Evolutionary conservation across 2,888 invertebrate species (phyloP).

Genomic region (Tetragnatha montana): DNA sequence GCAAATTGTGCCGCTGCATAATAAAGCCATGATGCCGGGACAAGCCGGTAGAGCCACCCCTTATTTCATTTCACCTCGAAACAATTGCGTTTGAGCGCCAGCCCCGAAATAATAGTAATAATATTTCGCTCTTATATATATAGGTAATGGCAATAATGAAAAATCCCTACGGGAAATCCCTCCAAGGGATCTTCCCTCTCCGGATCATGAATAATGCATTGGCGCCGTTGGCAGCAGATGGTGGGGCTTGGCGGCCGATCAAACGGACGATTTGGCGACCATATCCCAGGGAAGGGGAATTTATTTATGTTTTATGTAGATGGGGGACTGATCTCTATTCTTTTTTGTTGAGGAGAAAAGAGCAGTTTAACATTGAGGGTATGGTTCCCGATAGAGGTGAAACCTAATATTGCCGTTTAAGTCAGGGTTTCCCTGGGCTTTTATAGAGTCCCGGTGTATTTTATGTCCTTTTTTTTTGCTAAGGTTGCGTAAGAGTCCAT

Average conservation of each 20-base stretch:
- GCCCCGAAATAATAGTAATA: conserved; percentile 44
- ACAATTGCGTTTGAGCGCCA: conserved; percentile 42
- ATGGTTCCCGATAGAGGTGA: background rate
- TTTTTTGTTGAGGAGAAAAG: background rate
- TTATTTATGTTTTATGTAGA: background rate
- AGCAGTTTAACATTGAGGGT: background rate
- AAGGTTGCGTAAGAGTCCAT: no score
- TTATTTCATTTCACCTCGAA: conserved; percentile 11
- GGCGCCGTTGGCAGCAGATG: conserved; percentile 64
- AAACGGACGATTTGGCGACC: conserved; percentile 68
- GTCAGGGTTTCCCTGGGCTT: background rate
- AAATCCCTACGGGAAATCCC: conserved; percentile 71
- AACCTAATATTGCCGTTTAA: background rate
- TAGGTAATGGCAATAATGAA: conserved; percentile 68
- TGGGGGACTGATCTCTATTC: background rate
- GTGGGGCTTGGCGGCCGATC: conserved; percentile 62
- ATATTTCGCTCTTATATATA: conserved; percentile 41
- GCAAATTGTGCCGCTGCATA: conserved; percentile 65
- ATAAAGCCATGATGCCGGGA: conserved; percentile 65
- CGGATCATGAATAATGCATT: conserved; percentile 69
- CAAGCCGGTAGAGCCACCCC: conserved; percentile 37
- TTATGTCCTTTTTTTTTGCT: no score
- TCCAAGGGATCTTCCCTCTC: conserved; percentile 48
- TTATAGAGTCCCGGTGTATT: no score
- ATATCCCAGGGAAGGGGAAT: background rate